Conservation (phyloP, 2,113 vertebrate species). For the Silurus glanis region DNA sequence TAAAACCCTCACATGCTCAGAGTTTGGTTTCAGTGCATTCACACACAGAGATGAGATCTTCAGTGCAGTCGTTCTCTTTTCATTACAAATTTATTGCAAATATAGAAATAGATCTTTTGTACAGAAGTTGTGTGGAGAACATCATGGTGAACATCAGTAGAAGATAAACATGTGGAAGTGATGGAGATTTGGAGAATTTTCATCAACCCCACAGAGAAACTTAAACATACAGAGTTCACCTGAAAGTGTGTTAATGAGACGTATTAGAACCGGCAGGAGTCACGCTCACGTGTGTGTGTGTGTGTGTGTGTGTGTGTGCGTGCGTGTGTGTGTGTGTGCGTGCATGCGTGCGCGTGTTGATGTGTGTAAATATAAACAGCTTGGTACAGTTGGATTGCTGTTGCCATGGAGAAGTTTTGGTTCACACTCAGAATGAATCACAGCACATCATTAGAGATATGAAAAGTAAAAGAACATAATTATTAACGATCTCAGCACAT, state of each 20-base stretch:
- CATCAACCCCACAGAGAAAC: constrained; percentile 39
- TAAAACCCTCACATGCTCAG: not conserved
- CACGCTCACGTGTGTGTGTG: not conserved
- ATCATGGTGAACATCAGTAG: constrained; percentile 62
- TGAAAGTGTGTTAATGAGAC: constrained; percentile 19
- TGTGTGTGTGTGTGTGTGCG: not conserved
- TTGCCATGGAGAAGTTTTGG: constrained; percentile 51
- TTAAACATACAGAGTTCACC: constrained; percentile 32
- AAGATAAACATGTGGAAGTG: constrained; percentile 48
- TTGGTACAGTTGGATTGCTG: not conserved
- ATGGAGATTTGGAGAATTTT: constrained; percentile 36
- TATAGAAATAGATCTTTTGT: constrained; percentile 82
- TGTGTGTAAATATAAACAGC: constrained; percentile 7
- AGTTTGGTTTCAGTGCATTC: not conserved
- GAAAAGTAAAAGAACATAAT: not conserved
- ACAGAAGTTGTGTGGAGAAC: constrained; percentile 73
- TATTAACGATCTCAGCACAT: not conserved
- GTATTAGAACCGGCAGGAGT: not conserved
- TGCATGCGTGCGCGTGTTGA: not conserved
- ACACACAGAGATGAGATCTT: not conserved
- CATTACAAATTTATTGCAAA: constrained; percentile 81
- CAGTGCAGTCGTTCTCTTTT: constrained; percentile 53
- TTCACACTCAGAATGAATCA: not conserved
- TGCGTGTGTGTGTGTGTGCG: not conserved
- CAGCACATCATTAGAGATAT: not conserved